Conservation (phyloP, 2,113 vertebrate species). For the Melanotaenia duboulayi region DNA sequence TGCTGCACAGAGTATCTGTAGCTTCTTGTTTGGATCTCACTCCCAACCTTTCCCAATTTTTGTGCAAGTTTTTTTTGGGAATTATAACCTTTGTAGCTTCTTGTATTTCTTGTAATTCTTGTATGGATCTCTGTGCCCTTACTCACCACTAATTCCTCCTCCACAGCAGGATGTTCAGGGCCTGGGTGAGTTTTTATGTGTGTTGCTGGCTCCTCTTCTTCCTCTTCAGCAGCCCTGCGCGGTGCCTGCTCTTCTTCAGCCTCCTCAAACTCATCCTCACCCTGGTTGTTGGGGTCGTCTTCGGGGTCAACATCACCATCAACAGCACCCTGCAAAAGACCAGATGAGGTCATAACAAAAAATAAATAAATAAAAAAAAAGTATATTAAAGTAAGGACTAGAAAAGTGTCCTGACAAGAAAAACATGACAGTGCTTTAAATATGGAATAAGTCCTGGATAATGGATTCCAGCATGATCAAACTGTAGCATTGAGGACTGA, state of each 20-base stretch:
- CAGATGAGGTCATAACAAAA: neutral
- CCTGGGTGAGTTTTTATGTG: slow-evolving; percentile 69
- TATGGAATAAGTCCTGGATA: neutral
- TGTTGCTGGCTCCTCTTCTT: slow-evolving; percentile 58
- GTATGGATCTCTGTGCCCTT: neutral
- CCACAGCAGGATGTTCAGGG: slow-evolving; percentile 81
- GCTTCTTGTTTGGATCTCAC: neutral
- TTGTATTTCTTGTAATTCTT: neutral
- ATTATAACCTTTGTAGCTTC: neutral
- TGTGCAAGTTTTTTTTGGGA: too few species aligned
- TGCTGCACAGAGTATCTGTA: neutral
- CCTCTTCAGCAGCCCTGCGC: slow-evolving; percentile 82
- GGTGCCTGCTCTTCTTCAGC: slow-evolving; percentile 89
- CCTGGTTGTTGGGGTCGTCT: slow-evolving; percentile 98
- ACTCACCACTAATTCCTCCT: slow-evolving; percentile 92
- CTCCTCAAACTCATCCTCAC: slow-evolving; percentile 98
- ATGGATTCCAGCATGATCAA: neutral
- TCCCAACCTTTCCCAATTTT: neutral
- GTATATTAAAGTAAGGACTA: neutral
- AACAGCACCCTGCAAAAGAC: slow-evolving; percentile 77
- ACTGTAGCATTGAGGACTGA: neutral
- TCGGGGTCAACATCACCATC: slow-evolving; percentile 91
- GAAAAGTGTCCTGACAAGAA: neutral
- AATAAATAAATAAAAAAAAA: too few species aligned
- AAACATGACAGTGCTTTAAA: too few species aligned